Conservation (phyloP, 2,888 invertebrate genomes). For the Serrognathus titanus region DNA sequence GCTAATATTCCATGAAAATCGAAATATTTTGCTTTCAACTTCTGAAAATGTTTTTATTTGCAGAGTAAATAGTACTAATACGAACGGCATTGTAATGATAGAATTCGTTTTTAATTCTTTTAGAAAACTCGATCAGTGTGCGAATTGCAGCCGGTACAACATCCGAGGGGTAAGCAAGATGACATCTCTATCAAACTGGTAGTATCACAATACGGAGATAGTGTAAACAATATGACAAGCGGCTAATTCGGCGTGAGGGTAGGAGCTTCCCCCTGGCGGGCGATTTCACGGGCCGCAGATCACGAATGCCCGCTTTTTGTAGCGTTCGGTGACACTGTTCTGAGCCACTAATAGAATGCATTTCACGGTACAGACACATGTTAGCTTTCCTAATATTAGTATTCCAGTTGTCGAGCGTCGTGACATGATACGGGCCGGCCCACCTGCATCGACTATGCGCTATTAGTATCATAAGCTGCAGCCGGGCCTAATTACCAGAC, state of each 20-base stretch:
- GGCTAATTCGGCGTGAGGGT: slow-evolving; percentile 46
- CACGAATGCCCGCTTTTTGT: slow-evolving; percentile 28
- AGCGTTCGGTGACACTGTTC: slow-evolving; percentile 25
- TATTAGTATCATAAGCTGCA: slow-evolving; percentile 34
- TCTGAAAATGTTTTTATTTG: too few relatives aligned
- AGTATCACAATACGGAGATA: slow-evolving; percentile 30
- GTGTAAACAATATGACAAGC: slow-evolving; percentile 52
- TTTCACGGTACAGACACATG: slow-evolving; percentile 28
- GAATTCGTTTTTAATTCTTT: not conserved
- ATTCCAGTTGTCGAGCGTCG: slow-evolving; percentile 30
- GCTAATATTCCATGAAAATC: too few relatives aligned
- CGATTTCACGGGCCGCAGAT: slow-evolving; percentile 34
- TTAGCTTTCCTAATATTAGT: slow-evolving; percentile 40
- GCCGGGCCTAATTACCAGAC: slow-evolving; percentile 41
- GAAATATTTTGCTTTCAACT: too few relatives aligned
- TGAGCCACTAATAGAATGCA: slow-evolving; percentile 25
- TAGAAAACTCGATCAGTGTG: not conserved
- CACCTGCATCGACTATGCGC: slow-evolving; percentile 44
- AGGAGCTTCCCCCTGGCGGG: slow-evolving; percentile 23
- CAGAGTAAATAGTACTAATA: too few relatives aligned
- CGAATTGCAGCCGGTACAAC: not conserved
- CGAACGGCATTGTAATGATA: too few relatives aligned
- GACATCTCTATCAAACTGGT: slow-evolving; percentile 31
- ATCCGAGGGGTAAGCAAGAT: slow-evolving; percentile 17
- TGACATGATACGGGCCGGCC: slow-evolving; percentile 39